A percentile compares a stretch with the other conserved stretches of the same genome.
Conservation (phyloP, 2,888 invertebrate genomes). For the Parnassius glacialis region DNA sequence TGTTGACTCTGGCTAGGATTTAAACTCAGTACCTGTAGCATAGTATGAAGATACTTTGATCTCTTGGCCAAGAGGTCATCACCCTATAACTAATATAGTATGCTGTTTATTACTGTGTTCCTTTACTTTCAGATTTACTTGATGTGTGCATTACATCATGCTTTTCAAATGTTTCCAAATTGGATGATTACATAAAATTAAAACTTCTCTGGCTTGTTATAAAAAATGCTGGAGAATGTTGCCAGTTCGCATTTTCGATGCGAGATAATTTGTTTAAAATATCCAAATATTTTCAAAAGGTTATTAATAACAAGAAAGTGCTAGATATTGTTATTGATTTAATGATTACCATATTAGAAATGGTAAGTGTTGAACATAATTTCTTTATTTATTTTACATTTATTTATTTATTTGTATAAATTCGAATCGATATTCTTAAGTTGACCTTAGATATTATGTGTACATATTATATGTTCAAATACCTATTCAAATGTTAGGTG, state of each 20-base stretch:
- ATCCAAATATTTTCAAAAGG: conserved; percentile 50
- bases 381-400: conserved; percentile 2
- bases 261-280: conserved; percentile 55
- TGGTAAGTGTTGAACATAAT: conserved; percentile 45
- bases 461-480: too few relatives aligned
- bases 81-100: too few relatives aligned
- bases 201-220: conserved; percentile 66
- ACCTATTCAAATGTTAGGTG: too few relatives aligned
- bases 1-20: too few relatives aligned
- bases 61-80: too few relatives aligned
- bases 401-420: conserved; percentile 11
- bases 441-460: too few relatives aligned
- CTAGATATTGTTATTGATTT: conserved; percentile 67
- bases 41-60: too few relatives aligned
- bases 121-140: conserved; percentile 56
- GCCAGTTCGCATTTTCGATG: conserved; percentile 60
- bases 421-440: too few relatives aligned
- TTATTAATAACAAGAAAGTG: conserved; percentile 59
- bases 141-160: conserved; percentile 55
- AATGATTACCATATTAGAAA: conserved; percentile 53
- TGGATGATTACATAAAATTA: conserved; percentile 65
- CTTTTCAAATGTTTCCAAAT: conserved; percentile 46
- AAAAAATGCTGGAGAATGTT: conserved; percentile 61
- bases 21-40: too few relatives aligned
- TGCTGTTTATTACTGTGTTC: too few relatives aligned